Conservation (phyloP, 2,888 invertebrate species). For the Gymnosoma rotundatum region DNA sequence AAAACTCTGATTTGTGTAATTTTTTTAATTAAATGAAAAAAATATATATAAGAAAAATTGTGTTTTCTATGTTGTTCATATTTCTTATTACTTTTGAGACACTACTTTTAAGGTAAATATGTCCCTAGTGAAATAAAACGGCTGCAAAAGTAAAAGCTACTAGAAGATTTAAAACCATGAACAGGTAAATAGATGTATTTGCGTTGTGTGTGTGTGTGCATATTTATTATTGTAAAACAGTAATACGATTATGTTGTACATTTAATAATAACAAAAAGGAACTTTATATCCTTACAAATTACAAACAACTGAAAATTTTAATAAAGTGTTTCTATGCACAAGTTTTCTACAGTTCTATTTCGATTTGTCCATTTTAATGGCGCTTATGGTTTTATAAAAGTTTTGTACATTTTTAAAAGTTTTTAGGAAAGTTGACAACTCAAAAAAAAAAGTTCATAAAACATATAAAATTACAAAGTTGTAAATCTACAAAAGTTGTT, state of each 20-base stretch:
- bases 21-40: too few relatives aligned
- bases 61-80: too few relatives aligned
- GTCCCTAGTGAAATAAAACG: not conserved
- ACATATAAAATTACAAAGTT: constrained; percentile 19
- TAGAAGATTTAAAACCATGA: not conserved
- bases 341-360: not conserved
- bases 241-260: constrained; percentile 68
- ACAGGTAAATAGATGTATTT: not conserved
- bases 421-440: constrained; percentile 20
- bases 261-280: constrained; percentile 27
- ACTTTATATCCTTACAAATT: constrained; percentile 21
- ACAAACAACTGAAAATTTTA: not conserved
- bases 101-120: too few relatives aligned
- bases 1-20: too few relatives aligned
- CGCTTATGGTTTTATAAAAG: not conserved
- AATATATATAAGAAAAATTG: too few relatives aligned
- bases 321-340: not conserved
- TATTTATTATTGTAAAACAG: constrained; percentile 42
- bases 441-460: constrained; percentile 1
- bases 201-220: not conserved
- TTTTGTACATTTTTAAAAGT: not conserved
- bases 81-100: too few relatives aligned
- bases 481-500: not conserved
- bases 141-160: not conserved
- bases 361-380: not conserved